Percentiles rank a stretch among this genome's conserved stretches.
phyloP scores from a whole-genome alignment of 1,140 invertebrate species.

The Saxidomus purpurata region DNA sequence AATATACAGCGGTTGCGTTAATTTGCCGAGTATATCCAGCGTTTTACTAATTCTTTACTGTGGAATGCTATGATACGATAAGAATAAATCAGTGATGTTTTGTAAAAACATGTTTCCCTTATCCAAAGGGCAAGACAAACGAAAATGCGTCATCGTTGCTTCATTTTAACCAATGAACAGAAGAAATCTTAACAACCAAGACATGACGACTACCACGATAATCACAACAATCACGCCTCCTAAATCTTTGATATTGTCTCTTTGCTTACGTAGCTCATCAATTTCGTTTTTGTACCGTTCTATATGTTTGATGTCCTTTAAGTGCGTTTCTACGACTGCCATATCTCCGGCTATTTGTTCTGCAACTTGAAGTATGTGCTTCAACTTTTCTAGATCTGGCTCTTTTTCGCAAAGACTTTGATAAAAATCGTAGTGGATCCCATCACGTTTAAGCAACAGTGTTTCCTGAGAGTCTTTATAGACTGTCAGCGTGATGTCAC shows the following conservation, averaged over 20 bases:
- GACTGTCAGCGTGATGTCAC: background rate
- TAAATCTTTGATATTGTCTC: too few relatives aligned
- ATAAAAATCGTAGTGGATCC: background rate
- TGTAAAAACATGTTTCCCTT: too few relatives aligned
- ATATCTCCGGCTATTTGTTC: background rate
- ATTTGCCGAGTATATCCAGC: too few relatives aligned
- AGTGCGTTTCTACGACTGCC: background rate
- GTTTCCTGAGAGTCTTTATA: background rate
- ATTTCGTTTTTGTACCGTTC: background rate
- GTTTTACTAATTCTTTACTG: too few relatives aligned
- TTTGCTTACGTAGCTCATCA: background rate
- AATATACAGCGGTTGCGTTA: too few relatives aligned
- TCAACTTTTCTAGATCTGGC: background rate
- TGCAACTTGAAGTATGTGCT: background rate
- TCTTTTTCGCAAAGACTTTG: background rate
- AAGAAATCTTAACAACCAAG: background rate
- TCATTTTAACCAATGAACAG: background rate
- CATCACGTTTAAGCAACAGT: background rate
- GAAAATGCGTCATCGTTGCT: too few relatives aligned
- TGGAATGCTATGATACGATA: too few relatives aligned
- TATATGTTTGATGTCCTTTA: background rate
- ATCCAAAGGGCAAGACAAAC: too few relatives aligned
- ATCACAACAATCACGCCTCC: background rate
- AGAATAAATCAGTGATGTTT: too few relatives aligned
- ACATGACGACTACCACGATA: background rate